Evolutionary conservation across 92 coral and sea anemone species (phyloP).

Genomic region (Epizoanthus rinbou): DNA sequence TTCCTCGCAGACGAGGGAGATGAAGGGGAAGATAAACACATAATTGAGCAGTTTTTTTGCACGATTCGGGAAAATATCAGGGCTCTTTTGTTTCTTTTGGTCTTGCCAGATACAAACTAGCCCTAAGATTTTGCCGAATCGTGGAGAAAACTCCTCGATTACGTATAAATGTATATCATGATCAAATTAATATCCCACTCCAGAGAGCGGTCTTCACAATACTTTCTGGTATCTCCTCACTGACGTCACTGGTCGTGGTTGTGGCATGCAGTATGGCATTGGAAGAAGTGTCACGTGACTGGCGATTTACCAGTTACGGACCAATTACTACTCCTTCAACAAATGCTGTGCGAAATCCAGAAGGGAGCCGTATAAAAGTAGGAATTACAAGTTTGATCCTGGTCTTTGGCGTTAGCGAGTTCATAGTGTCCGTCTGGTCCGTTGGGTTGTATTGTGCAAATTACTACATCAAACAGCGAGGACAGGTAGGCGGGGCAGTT

Average conservation of each 20-base stretch:
- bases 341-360: neutral
- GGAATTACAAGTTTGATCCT: conserved; percentile 16
- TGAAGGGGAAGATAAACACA: no score
- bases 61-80: no score
- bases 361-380: neutral
- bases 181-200: neutral
- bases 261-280: conserved; percentile 42
- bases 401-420: conserved; percentile 6
- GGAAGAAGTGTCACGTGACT: conserved; percentile 35
- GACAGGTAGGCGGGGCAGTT: neutral
- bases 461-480: neutral
- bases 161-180: no score
- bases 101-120: no score
- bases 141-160: no score
- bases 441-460: conserved; percentile 2
- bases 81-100: no score
- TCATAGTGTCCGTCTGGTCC: conserved; percentile 22
- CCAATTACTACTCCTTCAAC: conserved; percentile 9
- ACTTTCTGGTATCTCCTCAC: conserved; percentile 23
- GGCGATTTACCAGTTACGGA: conserved; percentile 25
- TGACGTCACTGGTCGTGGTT: conserved; percentile 29
- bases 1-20: no score
- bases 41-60: no score
- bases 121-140: no score
- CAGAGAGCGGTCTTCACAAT: conserved; percentile 3